Conservation (phyloP, 1,140 invertebrate species). For the Bombus breviceps region DNA sequence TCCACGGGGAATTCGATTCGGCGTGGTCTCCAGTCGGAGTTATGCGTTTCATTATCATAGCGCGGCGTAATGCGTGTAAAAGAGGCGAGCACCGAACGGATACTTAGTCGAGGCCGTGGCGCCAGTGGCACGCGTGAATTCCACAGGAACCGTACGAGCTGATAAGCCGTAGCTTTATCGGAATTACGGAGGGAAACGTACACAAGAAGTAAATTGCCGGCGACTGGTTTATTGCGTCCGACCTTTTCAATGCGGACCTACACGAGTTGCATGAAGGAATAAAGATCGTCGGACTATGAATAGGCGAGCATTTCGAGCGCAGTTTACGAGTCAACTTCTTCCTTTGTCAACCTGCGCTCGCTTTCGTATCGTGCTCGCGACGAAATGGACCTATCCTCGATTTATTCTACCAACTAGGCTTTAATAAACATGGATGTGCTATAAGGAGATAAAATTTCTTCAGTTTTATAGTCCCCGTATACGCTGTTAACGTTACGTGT, state of each 20-base stretch:
- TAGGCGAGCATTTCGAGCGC: constrained; percentile 12
- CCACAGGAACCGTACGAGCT: constrained; percentile 12
- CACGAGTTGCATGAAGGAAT: not conserved
- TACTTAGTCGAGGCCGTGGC: constrained; percentile 11
- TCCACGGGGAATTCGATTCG: constrained; percentile 12
- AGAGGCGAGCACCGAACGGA: constrained; percentile 9
- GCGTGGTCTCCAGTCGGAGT: not conserved
- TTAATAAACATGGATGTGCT: too few species aligned
- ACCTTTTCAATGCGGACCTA: constrained; percentile 17
- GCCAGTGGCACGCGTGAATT: constrained; percentile 35
- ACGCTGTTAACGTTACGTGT: not conserved
- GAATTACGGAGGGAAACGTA: constrained; percentile 10
- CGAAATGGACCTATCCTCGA: not conserved
- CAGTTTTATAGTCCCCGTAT: not conserved
- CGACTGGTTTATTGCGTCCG: constrained; percentile 29
- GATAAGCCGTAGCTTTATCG: constrained; percentile 37
- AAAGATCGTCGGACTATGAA: constrained; percentile 16
- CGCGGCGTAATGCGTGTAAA: constrained; percentile 16
- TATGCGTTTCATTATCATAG: constrained; percentile 45
- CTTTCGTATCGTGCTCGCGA: constrained; percentile 8
- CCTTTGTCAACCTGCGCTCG: not conserved
- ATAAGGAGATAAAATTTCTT: not conserved
- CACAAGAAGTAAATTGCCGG: constrained; percentile 46
- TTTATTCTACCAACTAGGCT: not conserved
- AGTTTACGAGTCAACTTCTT: constrained; percentile 8